Percentiles rank a stretch among this genome's conserved stretches.
These are phyloP conservation scores for Graphium colonna DNA, from an alignment of 2,888 invertebrate species.

Conservation along the genomic window DNA sequence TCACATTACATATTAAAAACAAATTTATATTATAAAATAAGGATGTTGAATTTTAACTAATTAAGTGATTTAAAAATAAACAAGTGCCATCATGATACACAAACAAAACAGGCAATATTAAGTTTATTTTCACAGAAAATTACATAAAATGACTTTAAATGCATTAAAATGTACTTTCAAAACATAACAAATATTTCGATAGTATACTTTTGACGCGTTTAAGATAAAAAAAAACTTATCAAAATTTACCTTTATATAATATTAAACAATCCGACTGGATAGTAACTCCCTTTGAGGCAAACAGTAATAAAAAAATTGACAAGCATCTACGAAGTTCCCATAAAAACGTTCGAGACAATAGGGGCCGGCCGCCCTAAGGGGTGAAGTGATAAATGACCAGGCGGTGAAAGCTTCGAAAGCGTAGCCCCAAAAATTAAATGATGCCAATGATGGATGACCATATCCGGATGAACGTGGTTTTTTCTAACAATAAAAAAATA, in stretches of 20 bases:
- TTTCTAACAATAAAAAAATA: too few species aligned
- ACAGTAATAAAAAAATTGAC: background rate
- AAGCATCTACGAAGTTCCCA: background rate
- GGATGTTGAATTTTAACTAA: too few species aligned
- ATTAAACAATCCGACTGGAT: background rate
- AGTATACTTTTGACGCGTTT: too few species aligned
- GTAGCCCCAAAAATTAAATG: slow-evolving; percentile 8
- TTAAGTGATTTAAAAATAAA: too few species aligned
- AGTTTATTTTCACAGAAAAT: background rate
- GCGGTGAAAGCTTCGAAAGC: slow-evolving; percentile 5
- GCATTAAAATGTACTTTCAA: background rate
- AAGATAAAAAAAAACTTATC: background rate
- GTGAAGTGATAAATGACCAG: slow-evolving; percentile 13
- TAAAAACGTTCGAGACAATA: background rate
- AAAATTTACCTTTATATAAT: too few species aligned
- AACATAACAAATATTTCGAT: too few species aligned
- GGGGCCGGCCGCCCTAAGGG: slow-evolving; percentile 1
- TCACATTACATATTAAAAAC: too few species aligned
- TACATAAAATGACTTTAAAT: background rate
- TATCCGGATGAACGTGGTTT: too few species aligned
- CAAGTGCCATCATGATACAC: too few species aligned
- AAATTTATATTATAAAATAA: too few species aligned
- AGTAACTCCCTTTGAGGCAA: background rate
- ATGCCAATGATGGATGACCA: slow-evolving; percentile 6
- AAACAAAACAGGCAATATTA: too few species aligned